Evolutionary conservation across 2,113 vertebrate genomes (phyloP), one percentile per base, ranked within the genome.

Genomic region (Oxyruncus cristatus): DNA sequence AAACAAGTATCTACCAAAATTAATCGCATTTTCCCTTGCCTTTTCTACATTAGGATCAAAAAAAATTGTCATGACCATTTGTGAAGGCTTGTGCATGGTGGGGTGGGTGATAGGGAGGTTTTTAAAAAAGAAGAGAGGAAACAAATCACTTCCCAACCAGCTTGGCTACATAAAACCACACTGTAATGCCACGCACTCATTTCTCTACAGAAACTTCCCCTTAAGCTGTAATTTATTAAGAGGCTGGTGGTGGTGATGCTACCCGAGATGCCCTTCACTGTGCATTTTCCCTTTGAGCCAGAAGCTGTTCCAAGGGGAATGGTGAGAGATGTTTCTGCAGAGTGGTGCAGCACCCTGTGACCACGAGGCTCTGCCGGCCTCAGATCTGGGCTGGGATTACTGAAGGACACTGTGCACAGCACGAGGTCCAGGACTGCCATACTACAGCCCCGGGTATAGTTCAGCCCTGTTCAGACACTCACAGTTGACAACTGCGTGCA

Each of bases 271-370:
- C 14, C 21, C 59, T 32, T 70, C 42, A 9, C 21, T 49, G 27
- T 0, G 16, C 6, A 2, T 53, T 42, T 67, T 76, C 28, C 74
- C 68, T 27, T 16, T 28, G 21, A 84, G 37, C 17, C 63, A 73
- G 30, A 24, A 73, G 49, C 5, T 5, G n/a, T 9, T 33, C 19
- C 8, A 4, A 55, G 19, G 14, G 39, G 8, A 88, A 35, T 3
- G 35, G 26, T 53, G 20, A 3, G 10, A 46, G 50, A 15, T 27
- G 41, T 39, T 87, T 28, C 68, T 80, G 44, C 11, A 42, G 80
- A 74, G 63, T 0, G 5, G 12, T 5, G 6, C 42, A 44, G 55
- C 44, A 13, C 0, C 0, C 41, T 1, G 3, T 14, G 35, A 7
- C 27, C 22, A 2, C 1, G 28, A 3, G 7, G 73, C 49, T 63